Base-by-base conservation (phyloP, 1,140 invertebrate genomes). In the Atopsyche davidsoni region DNA sequence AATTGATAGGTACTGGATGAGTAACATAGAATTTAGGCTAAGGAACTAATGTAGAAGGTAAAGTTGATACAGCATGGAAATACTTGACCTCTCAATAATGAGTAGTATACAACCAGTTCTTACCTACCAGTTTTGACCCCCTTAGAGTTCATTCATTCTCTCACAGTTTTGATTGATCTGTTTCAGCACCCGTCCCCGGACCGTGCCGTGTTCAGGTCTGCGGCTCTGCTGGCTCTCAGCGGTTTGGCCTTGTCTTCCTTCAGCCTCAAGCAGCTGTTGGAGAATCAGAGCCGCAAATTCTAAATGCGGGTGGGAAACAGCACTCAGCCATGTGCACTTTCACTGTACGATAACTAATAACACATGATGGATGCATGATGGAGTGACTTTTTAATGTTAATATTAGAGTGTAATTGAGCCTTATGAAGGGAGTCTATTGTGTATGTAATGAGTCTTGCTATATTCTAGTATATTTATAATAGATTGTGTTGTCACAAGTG, bases 211-310 rank as follows among this genome's bases (percentile, higher is more conserved):
- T 72, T 72, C 25, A 67, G 74, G 50, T 79, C 76, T 2, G 78
- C 78, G 11, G 57, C 76, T 22, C 68, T 73, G 35, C 64, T 80
- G 43, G 78, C 78, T 2, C 64, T 74, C 14, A 66, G 77, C 38
- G 78, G 78, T 17, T 73, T 80, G 19, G 72, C 76, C 10, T 62
- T 80, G 0, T 80, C 77, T 39, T 76, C 76, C 39, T 79, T 79
- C 65, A 80, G 78, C 63, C 69, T 80, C 18, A 78, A 78, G 59
- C 78, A 80, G 58, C 70, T 80, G 74, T 64, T 78, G 58, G 64
- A 75, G 43, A 67, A 62, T 53, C 71, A 73, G 53, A 60, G 65
- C 40, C 65, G 59, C 48, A 55, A 61, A 48, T 57, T 64, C 43
- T n/a, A n/a, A n/a, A n/a, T n/a, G n/a, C n/a, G n/a, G n/a, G n/a